phyloP scores from a whole-genome alignment of 2,888 invertebrate genomes.

The Silvanus unidentatus region DNA sequence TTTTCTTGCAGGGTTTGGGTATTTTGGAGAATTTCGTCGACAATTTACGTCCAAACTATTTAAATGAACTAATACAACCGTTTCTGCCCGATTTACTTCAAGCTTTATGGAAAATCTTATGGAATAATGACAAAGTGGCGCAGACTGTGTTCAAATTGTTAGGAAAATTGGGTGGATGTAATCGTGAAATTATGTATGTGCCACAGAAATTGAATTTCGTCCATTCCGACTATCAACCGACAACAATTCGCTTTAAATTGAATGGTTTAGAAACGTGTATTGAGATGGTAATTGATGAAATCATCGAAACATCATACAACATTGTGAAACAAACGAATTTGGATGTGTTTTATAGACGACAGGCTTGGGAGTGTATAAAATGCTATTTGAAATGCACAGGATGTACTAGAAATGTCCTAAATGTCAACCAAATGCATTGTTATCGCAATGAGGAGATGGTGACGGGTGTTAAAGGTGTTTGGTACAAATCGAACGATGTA shows the following conservation, averaged over 20 bases:
- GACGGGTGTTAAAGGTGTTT: conserved; percentile 54
- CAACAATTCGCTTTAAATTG: conserved; percentile 56
- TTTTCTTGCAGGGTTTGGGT: conserved; percentile 80
- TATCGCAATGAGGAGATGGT: conserved; percentile 56
- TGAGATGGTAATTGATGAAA: conserved; percentile 71
- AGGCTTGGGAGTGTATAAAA: conserved; percentile 90
- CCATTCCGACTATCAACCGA: conserved; percentile 75
- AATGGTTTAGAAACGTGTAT: conserved; percentile 46
- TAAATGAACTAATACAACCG: conserved; percentile 98
- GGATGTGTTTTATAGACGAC: conserved; percentile 85
- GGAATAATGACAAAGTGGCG: conserved; percentile 70
- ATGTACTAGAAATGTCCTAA: too few relatives aligned
- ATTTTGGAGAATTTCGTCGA: conserved; percentile 97
- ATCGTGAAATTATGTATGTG: conserved; percentile 96
- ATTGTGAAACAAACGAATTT: conserved; percentile 82
- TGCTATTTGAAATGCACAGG: conserved; percentile 54
- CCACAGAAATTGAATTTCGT: conserved; percentile 89
- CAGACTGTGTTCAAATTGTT: conserved; percentile 52
- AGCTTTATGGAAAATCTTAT: conserved; percentile 89
- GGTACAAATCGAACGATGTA: conserved; percentile 73
- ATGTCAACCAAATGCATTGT: too few relatives aligned
- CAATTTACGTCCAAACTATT: conserved; percentile 95
- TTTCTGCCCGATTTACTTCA: conserved; percentile 97
- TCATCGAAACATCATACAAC: conserved; percentile 82
- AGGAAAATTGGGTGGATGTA: conserved; percentile 98